phyloP scores from a whole-genome alignment of 2,113 vertebrate species.

The Empidonax alnorum region DNA sequence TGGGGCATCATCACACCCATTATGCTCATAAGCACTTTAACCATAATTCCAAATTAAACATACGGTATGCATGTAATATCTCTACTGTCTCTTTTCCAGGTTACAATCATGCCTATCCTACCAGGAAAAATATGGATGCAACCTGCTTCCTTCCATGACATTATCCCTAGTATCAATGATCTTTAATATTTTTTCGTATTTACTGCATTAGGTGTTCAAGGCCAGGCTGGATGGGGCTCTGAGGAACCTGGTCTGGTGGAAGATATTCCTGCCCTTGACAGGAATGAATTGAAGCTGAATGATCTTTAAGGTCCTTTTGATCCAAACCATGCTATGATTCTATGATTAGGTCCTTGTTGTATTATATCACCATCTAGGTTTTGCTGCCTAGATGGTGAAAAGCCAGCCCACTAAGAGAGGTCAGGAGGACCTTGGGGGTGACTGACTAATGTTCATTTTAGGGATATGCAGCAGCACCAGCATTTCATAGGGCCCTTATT shows the following conservation, averaged over 20 bases:
- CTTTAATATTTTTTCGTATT: background rate
- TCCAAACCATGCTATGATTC: background rate
- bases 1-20: background rate
- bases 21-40: background rate
- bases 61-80: too few species aligned
- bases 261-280: background rate
- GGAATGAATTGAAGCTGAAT: background rate
- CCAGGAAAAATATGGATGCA: background rate
- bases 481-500: background rate
- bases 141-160: background rate
- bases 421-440: background rate
- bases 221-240: background rate
- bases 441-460: fast-evolving
- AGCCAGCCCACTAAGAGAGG: background rate
- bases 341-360: background rate
- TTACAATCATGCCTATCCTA: background rate
- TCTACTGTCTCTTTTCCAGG: background rate
- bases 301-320: background rate
- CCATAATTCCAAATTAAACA: background rate
- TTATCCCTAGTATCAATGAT: background rate
- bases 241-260: background rate
- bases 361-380: background rate
- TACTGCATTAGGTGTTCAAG: background rate
- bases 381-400: background rate
- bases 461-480: background rate